phyloP scores from a whole-genome alignment of 2,797 vertebrate genomes.

The Eulemur mongoz region DNA sequence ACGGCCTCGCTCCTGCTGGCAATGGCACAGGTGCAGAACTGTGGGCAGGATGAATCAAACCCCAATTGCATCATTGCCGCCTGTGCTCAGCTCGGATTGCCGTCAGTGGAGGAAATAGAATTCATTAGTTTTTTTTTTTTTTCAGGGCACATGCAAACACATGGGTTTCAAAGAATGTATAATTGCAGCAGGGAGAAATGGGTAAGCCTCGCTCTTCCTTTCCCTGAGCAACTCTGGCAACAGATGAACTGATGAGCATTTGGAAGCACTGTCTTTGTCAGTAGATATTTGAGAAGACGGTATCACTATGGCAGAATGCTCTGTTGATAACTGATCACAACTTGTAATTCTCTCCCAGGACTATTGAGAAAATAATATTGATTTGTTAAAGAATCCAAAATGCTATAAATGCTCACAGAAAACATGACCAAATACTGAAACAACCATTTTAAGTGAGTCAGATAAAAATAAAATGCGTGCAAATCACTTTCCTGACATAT shows the following conservation, averaged over 20 bases:
- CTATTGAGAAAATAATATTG: conserved; percentile 50
- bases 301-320: conserved; percentile 24
- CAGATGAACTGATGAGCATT: conserved; percentile 46
- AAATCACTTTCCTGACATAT: conserved; percentile 48
- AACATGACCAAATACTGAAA: conserved; percentile 46
- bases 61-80: conserved; percentile 65
- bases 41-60: conserved; percentile 68
- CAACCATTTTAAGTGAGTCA: conserved; percentile 34
- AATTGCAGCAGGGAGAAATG: conserved; percentile 57
- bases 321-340: conserved; percentile 24
- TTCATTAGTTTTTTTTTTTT: conserved; percentile 70
- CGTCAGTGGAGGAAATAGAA: conserved; percentile 68
- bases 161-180: conserved; percentile 64
- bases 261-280: conserved; percentile 15
- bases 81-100: conserved; percentile 60
- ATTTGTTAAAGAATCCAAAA: conserved; percentile 45
- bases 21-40: conserved; percentile 75
- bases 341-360: conserved; percentile 21
- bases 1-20: conserved; percentile 49
- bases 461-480: conserved; percentile 52
- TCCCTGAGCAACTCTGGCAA: conserved; percentile 20
- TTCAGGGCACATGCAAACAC: conserved; percentile 67
- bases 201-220: conserved; percentile 51
- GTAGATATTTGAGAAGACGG: conserved; percentile 46
- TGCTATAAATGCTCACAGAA: conserved; percentile 37